These are phyloP conservation scores for Anguilla rostrata DNA, from an alignment of 2,113 vertebrate species.

Conservation along the genomic window DNA sequence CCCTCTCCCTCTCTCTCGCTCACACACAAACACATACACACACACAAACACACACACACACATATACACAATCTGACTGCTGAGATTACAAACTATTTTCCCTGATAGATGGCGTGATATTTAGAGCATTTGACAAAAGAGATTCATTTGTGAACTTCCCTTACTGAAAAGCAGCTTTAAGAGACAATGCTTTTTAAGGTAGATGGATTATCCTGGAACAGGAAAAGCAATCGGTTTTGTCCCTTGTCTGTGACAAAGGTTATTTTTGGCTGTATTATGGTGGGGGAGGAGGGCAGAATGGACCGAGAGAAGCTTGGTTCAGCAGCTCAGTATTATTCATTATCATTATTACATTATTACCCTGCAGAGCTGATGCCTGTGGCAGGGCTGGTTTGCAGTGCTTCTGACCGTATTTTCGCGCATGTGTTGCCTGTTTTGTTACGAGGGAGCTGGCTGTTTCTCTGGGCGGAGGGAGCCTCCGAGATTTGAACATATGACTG, in stretches of 20 bases:
- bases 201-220: constrained; percentile 59
- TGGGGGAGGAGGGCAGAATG: neutral
- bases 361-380: neutral
- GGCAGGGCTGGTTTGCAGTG: neutral
- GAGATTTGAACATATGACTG: neutral
- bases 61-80: constrained; percentile 30
- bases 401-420: neutral
- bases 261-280: neutral
- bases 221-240: constrained; percentile 68
- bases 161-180: constrained; percentile 56
- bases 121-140: constrained; percentile 60
- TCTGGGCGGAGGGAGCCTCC: neutral
- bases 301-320: constrained; percentile 42
- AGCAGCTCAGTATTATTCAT: constrained; percentile 49
- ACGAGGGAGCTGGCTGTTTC: neutral
- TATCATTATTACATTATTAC: constrained; percentile 34
- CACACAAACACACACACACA: constrained; percentile 37
- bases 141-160: constrained; percentile 60
- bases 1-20: constrained; percentile 1
- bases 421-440: neutral
- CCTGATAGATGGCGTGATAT: constrained; percentile 54
- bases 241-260: constrained; percentile 31
- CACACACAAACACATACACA: constrained; percentile 8
- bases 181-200: constrained; percentile 42
- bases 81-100: constrained; percentile 54